Percentiles rank a stretch among this genome's conserved stretches.
These are phyloP conservation scores for Sparidentex hasta DNA, from an alignment of 2,797 vertebrate species.

Conservation along the genomic window DNA sequence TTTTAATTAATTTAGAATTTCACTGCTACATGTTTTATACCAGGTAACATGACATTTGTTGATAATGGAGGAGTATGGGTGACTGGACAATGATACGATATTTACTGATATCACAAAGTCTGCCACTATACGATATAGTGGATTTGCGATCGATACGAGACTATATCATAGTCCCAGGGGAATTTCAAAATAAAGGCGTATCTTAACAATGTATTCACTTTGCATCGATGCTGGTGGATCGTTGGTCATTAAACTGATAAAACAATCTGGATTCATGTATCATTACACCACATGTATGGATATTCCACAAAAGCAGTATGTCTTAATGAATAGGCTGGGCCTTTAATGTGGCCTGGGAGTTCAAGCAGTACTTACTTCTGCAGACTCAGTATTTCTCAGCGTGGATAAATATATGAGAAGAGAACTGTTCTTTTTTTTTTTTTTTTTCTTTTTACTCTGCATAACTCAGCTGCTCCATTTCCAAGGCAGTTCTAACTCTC, in stretches of 20 bases:
- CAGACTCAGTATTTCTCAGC: conserved; percentile 5
- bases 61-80: not conserved
- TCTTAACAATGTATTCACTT: too few species aligned
- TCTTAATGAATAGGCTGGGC: not conserved
- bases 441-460: not conserved
- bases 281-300: too few species aligned
- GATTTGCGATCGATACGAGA: too few species aligned
- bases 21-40: not conserved
- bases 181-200: too few species aligned
- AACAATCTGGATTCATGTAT: too few species aligned
- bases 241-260: too few species aligned
- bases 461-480: not conserved
- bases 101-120: too few species aligned
- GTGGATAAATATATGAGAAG: not conserved
- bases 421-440: not conserved
- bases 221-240: too few species aligned
- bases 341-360: not conserved
- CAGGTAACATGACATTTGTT: not conserved
- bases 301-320: not conserved
- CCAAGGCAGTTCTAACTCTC: conserved; percentile 6
- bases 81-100: too few species aligned
- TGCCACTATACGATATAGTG: too few species aligned
- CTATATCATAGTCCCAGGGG: too few species aligned
- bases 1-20: not conserved
- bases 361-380: not conserved